Evolutionary conservation across 2,888 invertebrate genomes (phyloP), one percentile per base, ranked within the genome.

Genomic region (Pollenia amentaria): DNA sequence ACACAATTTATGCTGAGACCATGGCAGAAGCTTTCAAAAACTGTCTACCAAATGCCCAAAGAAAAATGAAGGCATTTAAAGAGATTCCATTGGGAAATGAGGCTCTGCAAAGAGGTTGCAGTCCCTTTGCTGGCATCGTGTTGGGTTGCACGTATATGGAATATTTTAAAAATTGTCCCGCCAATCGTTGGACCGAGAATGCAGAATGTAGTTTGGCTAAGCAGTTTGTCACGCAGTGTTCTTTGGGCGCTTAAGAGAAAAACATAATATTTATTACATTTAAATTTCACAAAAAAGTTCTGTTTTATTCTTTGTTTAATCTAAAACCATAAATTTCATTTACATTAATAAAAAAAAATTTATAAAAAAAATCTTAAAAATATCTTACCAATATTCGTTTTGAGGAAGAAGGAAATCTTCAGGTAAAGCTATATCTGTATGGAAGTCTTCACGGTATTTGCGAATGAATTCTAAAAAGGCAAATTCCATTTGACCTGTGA

Each of bases 71-170:
- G 4, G 86, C 88, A 2, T 89, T 92, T 21, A 89, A 89, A 48
- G 90, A 91, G 72, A 87, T 85, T 14, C 87, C 88, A 2, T 51
- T 89, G 11, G 88, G 81, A 40, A 77, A 72, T 42, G 79, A 16
- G 51, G 70, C 84, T 9, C 44, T 88, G n/a, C 87, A 86, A 29
- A 89, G 84, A 18, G 88, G 89, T 9, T 93, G 93, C 72, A 93
- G 92, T 85, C 93, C 92, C 6, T 91, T 92, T 67, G 89, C 92
- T 0, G 93, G 93, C 3, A 90, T 93, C 55, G 60, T 93, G 7
- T 89, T 93, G 3, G 92, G 93, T 0, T 93, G 93, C 86, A 90
- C 92, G 0, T 93, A 92, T 55, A 93, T 92, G 91, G 92, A 93
- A 64, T 93, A 92, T 60, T 93, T 93, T 60, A 91, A 92, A 70